Evolutionary conservation across 1,140 invertebrate genomes (phyloP).

Genomic region (Caenorhabditis elegans): DNA sequence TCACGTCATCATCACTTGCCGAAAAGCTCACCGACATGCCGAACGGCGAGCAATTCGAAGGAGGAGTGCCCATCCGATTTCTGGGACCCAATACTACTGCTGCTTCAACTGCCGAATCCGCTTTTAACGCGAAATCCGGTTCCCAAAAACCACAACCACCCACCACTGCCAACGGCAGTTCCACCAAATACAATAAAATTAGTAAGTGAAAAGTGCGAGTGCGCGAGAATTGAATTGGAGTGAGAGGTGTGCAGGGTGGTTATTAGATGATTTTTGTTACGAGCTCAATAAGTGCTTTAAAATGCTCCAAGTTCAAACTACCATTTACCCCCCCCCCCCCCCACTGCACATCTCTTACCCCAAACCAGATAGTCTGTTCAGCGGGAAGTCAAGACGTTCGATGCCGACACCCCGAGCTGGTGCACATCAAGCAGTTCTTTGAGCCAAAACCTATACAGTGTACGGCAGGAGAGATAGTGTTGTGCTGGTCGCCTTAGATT

Average conservation of each 20-base stretch:
- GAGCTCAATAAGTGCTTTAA: too few species aligned
- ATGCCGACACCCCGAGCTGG: constrained; percentile 8
- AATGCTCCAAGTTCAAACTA: too few species aligned
- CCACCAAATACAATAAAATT: background rate
- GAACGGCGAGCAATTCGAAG: background rate
- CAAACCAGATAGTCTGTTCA: background rate
- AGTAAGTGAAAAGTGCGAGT: too few species aligned
- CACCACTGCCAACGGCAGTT: too few species aligned
- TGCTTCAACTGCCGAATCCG: background rate
- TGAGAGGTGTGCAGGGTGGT: too few species aligned
- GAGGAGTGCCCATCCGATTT: background rate
- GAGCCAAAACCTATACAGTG: constrained; percentile 12
- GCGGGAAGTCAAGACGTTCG: constrained; percentile 10
- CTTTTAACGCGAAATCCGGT: background rate
- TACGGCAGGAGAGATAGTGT: constrained; percentile 7
- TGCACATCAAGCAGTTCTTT: constrained; percentile 11
- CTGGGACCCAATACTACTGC: background rate
- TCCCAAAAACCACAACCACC: background rate
- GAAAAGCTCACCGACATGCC: background rate
- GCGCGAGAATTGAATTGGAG: too few species aligned
- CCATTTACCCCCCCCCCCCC: too few species aligned
- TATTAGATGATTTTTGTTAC: too few species aligned
- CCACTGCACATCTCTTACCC: too few species aligned
- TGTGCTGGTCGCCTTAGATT: background rate
- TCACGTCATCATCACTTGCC: background rate